Evolutionary conservation across 2,888 invertebrate genomes (phyloP).

Genomic region (Linnaemya tessellans): DNA sequence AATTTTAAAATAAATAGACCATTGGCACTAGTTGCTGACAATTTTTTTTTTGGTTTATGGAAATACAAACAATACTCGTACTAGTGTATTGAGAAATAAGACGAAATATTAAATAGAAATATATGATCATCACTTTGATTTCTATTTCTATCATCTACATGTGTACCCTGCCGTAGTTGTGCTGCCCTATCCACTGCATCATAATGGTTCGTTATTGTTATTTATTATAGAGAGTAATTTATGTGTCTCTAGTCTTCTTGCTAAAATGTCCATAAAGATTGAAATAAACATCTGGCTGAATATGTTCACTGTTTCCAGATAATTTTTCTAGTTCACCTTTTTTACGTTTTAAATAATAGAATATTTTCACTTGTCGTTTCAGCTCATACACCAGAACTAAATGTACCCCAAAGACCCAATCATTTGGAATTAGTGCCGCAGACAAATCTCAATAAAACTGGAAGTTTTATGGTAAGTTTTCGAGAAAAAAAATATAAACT

Average conservation of each 20-base stretch:
- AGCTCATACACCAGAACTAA: constrained; percentile 76
- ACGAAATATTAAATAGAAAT: constrained; percentile 18
- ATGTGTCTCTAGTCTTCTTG: constrained; percentile 3
- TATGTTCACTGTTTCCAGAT: not conserved
- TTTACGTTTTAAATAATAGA: not conserved
- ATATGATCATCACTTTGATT: constrained; percentile 19
- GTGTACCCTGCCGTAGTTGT: not conserved
- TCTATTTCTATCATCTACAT: not conserved
- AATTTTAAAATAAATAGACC: constrained; percentile 38
- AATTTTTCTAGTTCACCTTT: not conserved
- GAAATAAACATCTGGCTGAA: constrained; percentile 44
- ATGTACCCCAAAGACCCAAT: constrained; percentile 81
- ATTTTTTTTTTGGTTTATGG: constrained; percentile 5
- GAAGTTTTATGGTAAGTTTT: constrained; percentile 78
- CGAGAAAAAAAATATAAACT: not conserved
- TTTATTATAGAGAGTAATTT: constrained; percentile 10
- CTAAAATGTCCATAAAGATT: constrained; percentile 18
- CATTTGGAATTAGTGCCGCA: constrained; percentile 83
- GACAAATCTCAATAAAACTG: constrained; percentile 80
- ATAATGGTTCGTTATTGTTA: constrained; percentile 17
- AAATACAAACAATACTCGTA: constrained; percentile 5
- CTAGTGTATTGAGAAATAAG: not conserved
- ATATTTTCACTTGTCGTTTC: constrained; percentile 10
- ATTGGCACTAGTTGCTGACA: constrained; percentile 46
- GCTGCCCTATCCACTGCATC: not conserved